Percentiles rank a stretch among this genome's conserved stretches.
Conservation (phyloP, 64 coral and sea anemone genomes). For the Catalaphyllia jardinei region DNA sequence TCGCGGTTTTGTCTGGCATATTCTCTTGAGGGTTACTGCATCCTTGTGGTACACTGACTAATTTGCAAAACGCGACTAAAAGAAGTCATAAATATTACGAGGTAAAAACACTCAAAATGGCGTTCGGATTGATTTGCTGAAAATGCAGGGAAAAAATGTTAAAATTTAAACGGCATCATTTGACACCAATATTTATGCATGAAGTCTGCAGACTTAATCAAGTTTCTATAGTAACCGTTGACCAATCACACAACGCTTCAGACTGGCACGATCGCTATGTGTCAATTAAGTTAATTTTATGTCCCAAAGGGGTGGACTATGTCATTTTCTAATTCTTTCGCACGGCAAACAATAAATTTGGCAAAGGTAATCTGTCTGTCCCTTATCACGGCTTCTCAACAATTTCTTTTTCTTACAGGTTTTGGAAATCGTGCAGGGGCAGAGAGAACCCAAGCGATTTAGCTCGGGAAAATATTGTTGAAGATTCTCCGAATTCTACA, state of each 20-base stretch:
- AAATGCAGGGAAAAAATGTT: not conserved
- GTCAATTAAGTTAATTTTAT: conserved; percentile 73
- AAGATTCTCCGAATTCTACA: not conserved
- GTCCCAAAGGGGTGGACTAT: conserved; percentile 51
- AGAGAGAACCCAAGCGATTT: not conserved
- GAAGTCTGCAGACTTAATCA: not conserved
- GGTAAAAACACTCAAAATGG: too few relatives aligned
- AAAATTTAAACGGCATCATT: not conserved
- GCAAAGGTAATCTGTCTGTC: conserved; percentile 35
- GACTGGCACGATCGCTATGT: conserved; percentile 66
- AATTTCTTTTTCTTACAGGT: conserved; percentile 6
- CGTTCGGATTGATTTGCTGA: not conserved
- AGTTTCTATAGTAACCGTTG: conserved; percentile 4
- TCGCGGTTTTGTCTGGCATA: conserved; percentile 35
- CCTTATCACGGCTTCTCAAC: not conserved
- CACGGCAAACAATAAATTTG: conserved; percentile 45
- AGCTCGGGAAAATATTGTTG: not conserved
- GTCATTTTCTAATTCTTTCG: conserved; percentile 44
- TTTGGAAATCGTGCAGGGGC: not conserved
- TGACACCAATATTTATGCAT: conserved; percentile 6
- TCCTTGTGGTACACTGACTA: not conserved
- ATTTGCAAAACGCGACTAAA: not conserved
- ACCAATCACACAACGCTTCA: conserved; percentile 34
- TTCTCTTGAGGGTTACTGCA: not conserved
- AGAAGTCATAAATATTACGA: conserved; percentile 11